Conservation (phyloP, 2,113 vertebrate genomes). For the Murina feae region DNA sequence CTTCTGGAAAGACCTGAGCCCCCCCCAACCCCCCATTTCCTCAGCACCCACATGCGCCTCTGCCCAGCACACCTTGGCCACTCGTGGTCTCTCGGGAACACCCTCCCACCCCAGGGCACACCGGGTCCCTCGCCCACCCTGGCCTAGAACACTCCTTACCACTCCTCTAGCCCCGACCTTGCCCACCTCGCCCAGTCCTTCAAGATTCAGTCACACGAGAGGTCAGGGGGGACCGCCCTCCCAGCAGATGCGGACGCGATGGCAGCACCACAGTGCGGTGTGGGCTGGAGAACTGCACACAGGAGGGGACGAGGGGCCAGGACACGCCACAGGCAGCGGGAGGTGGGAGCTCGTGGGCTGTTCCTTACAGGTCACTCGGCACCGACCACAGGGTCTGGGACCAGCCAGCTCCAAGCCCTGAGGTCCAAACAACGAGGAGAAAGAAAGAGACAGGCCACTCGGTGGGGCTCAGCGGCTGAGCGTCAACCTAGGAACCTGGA, state of each 20-base stretch:
- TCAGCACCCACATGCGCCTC: not conserved
- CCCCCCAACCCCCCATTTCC: fast-evolving
- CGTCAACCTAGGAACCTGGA: too few relatives aligned
- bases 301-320: fast-evolving
- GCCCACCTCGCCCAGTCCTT: not conserved
- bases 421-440: too few relatives aligned
- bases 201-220: not conserved
- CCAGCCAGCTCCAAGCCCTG: fast-evolving
- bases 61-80: not conserved
- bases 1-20: not conserved
- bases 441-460: fast-evolving
- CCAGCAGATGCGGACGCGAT: not conserved
- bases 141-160: fast-evolving
- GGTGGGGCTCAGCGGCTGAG: too few relatives aligned
- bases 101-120: not conserved
- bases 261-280: fast-evolving
- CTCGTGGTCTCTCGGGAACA: not conserved
- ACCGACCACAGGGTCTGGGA: not conserved
- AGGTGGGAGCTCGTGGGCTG: fast-evolving
- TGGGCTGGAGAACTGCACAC: fast-evolving
- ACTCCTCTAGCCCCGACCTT: not conserved
- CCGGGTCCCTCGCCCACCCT: not conserved
- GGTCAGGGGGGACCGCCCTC: not conserved
- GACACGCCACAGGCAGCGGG: not conserved
- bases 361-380: not conserved